phyloP scores from a whole-genome alignment of 92 coral and sea anemone genomes.

The Micromussa lordhowensis region DNA sequence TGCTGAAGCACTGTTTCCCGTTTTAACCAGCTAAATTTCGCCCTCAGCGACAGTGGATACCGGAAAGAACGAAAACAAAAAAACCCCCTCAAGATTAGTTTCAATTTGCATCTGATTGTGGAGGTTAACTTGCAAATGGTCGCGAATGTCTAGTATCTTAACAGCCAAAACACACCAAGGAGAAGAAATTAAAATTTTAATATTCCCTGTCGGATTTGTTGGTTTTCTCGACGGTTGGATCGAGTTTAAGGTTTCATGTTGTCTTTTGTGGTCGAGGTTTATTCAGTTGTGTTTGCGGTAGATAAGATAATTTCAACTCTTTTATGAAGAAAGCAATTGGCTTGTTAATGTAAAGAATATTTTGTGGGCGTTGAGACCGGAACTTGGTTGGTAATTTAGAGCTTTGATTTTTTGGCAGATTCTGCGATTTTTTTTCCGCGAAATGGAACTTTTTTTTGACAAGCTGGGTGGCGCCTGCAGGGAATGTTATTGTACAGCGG shows the following conservation, averaged over 20 bases:
- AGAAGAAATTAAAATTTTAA: conserved; percentile 11
- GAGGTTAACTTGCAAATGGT: background rate
- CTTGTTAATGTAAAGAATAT: conserved; percentile 25
- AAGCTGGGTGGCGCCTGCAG: conserved; percentile 25
- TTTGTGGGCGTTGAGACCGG: conserved; percentile 30
- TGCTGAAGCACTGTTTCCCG: background rate
- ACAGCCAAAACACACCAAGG: background rate
- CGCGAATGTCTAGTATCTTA: background rate
- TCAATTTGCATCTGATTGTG: conserved; percentile 1
- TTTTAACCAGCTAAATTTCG: background rate
- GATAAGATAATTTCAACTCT: conserved; percentile 19
- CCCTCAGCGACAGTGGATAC: conserved; percentile 7
- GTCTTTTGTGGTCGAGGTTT: conserved; percentile 24
- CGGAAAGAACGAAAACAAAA: conserved; percentile 15
- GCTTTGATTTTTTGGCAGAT: background rate
- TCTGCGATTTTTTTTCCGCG: background rate
- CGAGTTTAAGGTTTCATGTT: conserved; percentile 17
- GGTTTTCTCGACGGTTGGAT: background rate
- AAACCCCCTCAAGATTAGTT: background rate
- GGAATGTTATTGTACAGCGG: conserved; percentile 25
- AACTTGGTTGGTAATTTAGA: background rate
- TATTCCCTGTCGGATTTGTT: conserved; percentile 14
- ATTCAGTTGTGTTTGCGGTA: conserved; percentile 50
- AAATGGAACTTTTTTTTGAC: conserved; percentile 6
- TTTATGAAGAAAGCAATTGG: conserved; percentile 47